Evolutionary conservation across 2,888 invertebrate species (phyloP).

Genomic region (Camptogramma bilineatum): DNA sequence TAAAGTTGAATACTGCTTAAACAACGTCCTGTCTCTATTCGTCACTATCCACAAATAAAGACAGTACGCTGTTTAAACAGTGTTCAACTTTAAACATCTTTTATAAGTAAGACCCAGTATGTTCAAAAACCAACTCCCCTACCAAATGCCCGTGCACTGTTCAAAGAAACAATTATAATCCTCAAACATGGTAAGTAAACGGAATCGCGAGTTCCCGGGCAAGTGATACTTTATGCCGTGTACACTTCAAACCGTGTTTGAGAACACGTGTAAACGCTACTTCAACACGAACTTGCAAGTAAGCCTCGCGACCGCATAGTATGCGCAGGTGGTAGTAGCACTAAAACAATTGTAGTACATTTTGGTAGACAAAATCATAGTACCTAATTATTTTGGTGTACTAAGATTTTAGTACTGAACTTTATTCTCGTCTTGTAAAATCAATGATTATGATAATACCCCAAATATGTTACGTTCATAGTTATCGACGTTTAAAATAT

Average conservation of each 20-base stretch:
- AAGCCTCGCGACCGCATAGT: conserved; percentile 62
- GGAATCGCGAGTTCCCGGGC: conserved; percentile 52
- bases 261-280: conserved; percentile 62
- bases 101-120: no score
- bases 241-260: conserved; percentile 53
- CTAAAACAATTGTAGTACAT: conserved; percentile 35
- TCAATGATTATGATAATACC: no score
- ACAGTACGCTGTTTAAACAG: no score
- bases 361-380: neutral
- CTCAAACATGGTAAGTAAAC: conserved; percentile 54
- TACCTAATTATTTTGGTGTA: no score
- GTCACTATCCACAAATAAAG: no score
- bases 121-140: neutral
- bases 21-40: no score
- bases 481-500: no score
- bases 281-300: conserved; percentile 62
- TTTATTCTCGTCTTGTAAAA: no score
- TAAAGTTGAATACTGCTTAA: no score
- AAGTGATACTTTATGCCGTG: conserved; percentile 53
- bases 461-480: no score
- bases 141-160: neutral
- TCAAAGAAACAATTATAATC: conserved; percentile 5
- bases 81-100: no score
- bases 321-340: conserved; percentile 50
- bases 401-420: no score